Evolutionary conservation across 2,888 invertebrate species (phyloP), one percentile per base, ranked within the genome.

Genomic region (Stenodema calcarata): DNA sequence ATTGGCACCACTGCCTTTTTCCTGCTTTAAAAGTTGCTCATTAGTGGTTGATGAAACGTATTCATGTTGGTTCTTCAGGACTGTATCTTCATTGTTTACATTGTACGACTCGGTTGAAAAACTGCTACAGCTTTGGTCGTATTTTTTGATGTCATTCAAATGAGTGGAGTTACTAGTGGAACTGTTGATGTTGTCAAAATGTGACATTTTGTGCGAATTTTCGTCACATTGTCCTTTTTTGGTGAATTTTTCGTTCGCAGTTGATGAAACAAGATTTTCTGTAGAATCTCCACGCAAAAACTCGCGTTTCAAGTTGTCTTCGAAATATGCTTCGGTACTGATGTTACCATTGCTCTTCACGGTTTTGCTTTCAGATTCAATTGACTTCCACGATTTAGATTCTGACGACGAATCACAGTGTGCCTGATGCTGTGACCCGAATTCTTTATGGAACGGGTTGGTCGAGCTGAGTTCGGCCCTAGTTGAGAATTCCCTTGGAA

Each of bases 361-460:
- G 28, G 70, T 18, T 69, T 28, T 73, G 14, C 9, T 1, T 44
- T 79, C 47, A 0, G 41, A 44, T 16, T 50, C 50, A 79, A n/a
- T 27, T 18, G 27, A 47, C 7, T 28, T 41, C 2, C 2, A 78
- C 1, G 44, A 44, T 41, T 41, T 44, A 3, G 23, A n/a, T 3
- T 16, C 79, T 14, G 79, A 50, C 9, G 79, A 28, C 44, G n/a
- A 35, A 18, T 44, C 35, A 35, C 41, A 30, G 16, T 70, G 12
- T 12, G 6, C 27, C 1, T 75, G 30, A n/a, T 62, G 23, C 27
- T 9, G 0, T 18, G 78, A 44, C 16, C 73, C 75, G 30, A 78
- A 86, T 42, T 81, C 81, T 14, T 30, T 54, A 76, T 80, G 76
- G 50, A 88, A 88, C 0, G 87, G 88, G 50, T 87, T 87, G 16